Percentiles rank a stretch among this genome's conserved stretches.
Conservation (phyloP, 23 tunicate genomes). For the Halocynthia aurantium region DNA sequence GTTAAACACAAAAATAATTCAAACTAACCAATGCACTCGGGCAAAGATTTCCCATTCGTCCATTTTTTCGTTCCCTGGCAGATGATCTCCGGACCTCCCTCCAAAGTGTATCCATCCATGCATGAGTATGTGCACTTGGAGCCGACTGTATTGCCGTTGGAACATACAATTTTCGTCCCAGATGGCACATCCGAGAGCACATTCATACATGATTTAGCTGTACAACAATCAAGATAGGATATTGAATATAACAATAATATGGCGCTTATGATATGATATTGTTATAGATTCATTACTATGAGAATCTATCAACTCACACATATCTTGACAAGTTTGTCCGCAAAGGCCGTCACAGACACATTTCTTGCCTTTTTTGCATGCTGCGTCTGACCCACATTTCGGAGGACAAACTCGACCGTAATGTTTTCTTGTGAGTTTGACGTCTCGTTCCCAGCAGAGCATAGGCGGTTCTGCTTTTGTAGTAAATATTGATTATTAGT, state of each 20-base stretch:
- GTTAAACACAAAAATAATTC: neutral
- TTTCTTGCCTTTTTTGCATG: constrained; percentile 11
- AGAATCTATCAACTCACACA: constrained; percentile 13
- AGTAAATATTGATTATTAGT: no score
- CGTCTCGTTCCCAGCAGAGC: constrained; percentile 10
- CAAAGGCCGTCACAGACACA: constrained; percentile 36
- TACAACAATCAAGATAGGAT: no score
- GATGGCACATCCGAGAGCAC: neutral
- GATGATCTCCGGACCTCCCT: constrained; percentile 36
- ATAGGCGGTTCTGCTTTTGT: no score
- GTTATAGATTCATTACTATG: no score
- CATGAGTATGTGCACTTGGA: constrained; percentile 56
- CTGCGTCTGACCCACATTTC: constrained; percentile 12
- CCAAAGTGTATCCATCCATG: constrained; percentile 7
- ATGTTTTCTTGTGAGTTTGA: neutral
- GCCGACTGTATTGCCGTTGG: constrained; percentile 47
- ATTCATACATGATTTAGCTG: no score
- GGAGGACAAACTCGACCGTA: constrained; percentile 16
- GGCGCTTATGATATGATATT: no score
- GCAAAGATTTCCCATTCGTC: constrained; percentile 29
- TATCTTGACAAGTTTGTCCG: constrained; percentile 38
- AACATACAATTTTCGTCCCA: constrained; percentile 30
- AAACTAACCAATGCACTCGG: constrained; percentile 10
- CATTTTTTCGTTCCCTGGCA: constrained; percentile 62
- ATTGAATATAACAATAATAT: no score